Percentiles rank a stretch among this genome's conserved stretches.
Evolutionary conservation across 1,140 invertebrate species (phyloP).

Genomic region (Aporrectodea caliginosa): DNA sequence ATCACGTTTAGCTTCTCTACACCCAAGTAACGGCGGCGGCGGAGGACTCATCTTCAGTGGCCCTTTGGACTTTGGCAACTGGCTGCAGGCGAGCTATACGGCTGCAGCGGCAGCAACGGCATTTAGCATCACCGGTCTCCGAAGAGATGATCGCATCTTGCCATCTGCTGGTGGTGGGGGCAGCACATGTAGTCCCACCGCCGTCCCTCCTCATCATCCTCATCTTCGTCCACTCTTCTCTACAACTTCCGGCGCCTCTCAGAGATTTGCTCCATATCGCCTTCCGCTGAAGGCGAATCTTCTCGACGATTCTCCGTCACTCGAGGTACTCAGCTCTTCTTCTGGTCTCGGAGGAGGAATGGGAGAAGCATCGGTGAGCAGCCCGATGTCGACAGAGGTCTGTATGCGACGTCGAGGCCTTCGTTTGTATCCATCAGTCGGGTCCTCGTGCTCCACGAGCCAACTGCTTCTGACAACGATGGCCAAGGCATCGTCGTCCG

Average conservation of each 20-base stretch:
- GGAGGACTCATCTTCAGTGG: background rate
- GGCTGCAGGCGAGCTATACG: conserved; percentile 9
- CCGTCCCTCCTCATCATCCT: too few relatives aligned
- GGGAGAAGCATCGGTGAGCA: background rate
- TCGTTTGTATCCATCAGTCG: background rate
- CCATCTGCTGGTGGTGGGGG: background rate
- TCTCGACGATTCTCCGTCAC: background rate
- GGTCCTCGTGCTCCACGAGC: background rate
- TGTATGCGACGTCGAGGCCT: background rate
- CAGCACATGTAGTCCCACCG: too few relatives aligned
- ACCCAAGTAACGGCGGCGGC: too few relatives aligned
- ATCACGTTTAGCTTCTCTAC: background rate
- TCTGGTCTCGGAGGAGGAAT: background rate
- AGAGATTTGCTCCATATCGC: background rate
- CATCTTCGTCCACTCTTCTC: background rate
- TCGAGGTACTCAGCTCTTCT: too few relatives aligned
- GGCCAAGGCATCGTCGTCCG: background rate
- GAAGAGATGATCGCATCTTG: background rate
- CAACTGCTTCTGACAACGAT: background rate
- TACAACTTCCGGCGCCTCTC: background rate
- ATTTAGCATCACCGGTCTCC: background rate
- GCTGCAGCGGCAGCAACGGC: conserved; percentile 1
- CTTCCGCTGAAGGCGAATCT: background rate
- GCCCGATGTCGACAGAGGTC: background rate
- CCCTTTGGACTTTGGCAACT: conserved; percentile 4